A percentile compares a stretch with the other conserved stretches of the same genome.
phyloP scores from a whole-genome alignment of 2,888 invertebrate genomes.

The Pogonocherus hispidulus region DNA sequence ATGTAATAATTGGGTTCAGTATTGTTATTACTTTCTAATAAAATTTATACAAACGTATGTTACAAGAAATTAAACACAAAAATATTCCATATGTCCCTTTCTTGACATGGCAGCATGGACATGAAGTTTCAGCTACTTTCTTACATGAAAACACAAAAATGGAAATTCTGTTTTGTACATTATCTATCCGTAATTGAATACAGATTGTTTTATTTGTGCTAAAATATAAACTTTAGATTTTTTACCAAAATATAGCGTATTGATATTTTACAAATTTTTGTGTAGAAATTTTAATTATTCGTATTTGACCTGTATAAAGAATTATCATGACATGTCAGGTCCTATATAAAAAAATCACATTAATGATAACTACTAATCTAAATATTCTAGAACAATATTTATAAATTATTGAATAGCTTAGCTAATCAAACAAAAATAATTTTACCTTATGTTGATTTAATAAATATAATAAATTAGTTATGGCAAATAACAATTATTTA shows the following conservation, averaged over 20 bases:
- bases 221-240: constrained; percentile 64
- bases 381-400: constrained; percentile 35
- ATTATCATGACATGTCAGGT: constrained; percentile 50
- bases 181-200: constrained; percentile 56
- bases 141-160: constrained; percentile 57
- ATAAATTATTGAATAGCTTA: constrained; percentile 43
- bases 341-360: constrained; percentile 56
- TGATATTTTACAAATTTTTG: constrained; percentile 62
- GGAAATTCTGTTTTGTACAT: constrained; percentile 61
- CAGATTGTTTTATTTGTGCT: constrained; percentile 63
- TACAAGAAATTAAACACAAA: constrained; percentile 61
- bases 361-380: constrained; percentile 20
- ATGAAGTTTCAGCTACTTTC: constrained; percentile 39
- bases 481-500: constrained; percentile 50
- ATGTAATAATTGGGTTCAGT: constrained; percentile 41
- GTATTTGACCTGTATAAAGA: constrained; percentile 63
- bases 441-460: constrained; percentile 38
- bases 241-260: constrained; percentile 66
- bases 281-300: constrained; percentile 62
- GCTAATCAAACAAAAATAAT: constrained; percentile 37
- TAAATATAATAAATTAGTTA: constrained; percentile 49
- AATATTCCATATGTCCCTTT: constrained; percentile 42
- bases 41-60: constrained; percentile 54
- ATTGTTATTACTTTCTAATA: constrained; percentile 49
- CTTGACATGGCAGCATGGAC: constrained; percentile 42